Percentiles rank a stretch among this genome's conserved stretches.
Conservation (phyloP, 2,113 vertebrate genomes). For the Platycercus adscitus region DNA sequence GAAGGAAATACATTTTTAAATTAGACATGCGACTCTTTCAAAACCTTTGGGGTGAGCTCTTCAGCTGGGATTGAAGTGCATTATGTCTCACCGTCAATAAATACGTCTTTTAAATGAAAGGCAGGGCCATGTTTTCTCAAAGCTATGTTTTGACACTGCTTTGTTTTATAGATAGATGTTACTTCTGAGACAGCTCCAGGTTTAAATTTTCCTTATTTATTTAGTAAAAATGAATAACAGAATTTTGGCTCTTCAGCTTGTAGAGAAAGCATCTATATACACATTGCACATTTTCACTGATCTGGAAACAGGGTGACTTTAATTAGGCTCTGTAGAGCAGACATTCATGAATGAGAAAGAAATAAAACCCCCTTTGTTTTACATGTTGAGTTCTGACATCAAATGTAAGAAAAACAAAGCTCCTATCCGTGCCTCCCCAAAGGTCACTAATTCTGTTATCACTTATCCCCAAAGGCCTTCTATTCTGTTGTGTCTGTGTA, state of each 20-base stretch:
- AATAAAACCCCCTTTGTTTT: neutral
- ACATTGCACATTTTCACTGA: neutral
- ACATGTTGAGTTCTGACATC: neutral
- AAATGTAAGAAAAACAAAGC: neutral
- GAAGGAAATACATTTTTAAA: conserved; percentile 23
- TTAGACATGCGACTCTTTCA: neutral
- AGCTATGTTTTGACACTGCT: neutral
- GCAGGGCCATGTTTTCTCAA: neutral
- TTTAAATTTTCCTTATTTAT: neutral
- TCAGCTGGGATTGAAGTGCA: neutral
- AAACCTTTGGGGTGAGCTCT: neutral
- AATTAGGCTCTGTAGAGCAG: neutral
- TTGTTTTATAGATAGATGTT: neutral
- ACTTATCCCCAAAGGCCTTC: neutral
- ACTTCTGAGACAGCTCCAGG: neutral
- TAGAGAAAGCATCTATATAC: neutral
- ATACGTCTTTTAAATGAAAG: conserved; percentile 21
- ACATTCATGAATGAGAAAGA: neutral
- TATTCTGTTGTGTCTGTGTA: neutral
- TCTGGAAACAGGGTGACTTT: neutral
- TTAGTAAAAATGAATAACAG: neutral
- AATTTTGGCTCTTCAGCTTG: neutral
- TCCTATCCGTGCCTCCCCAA: neutral
- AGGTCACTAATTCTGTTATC: neutral
- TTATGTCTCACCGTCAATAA: conserved; percentile 14